phyloP scores from a whole-genome alignment of 1,140 invertebrate species.

The Bicyclus anynana region DNA sequence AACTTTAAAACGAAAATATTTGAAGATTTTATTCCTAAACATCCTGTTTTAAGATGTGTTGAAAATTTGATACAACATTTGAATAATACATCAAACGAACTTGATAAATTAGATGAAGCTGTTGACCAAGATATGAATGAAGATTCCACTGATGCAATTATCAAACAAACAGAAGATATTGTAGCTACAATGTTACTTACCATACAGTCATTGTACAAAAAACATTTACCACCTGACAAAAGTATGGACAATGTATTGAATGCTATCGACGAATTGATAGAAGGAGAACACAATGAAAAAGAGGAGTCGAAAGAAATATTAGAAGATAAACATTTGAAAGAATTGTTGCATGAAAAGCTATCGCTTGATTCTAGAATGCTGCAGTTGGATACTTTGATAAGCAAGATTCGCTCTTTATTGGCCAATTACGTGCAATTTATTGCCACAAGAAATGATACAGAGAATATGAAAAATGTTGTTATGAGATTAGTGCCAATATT shows the following conservation, averaged over 20 bases:
- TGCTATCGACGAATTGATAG: conserved; percentile 60
- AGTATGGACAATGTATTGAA: conserved; percentile 47
- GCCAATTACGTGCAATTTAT: conserved; percentile 43
- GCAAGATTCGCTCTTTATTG: conserved; percentile 40
- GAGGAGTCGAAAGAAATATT: conserved; percentile 68
- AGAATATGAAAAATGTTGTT: conserved; percentile 41
- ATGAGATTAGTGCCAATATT: conserved; percentile 82
- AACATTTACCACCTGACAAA: conserved; percentile 62
- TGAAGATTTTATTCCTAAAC: conserved; percentile 34
- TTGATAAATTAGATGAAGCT: conserved; percentile 39
- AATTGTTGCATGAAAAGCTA: conserved; percentile 80
- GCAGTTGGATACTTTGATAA: conserved; percentile 60
- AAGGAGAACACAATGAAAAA: conserved; percentile 58
- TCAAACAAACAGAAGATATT: conserved; percentile 76
- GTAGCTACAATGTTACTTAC: conserved; percentile 79
- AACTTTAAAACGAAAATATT: conserved; percentile 35
- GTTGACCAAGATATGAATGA: conserved; percentile 37
- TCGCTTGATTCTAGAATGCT: conserved; percentile 78
- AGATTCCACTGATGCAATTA: conserved; percentile 36
- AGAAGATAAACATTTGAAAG: conserved; percentile 81
- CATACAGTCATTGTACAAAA: conserved; percentile 85
- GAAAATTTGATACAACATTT: conserved; percentile 47
- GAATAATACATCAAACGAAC: conserved; percentile 31
- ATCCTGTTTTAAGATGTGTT: conserved; percentile 60
- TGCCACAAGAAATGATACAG: conserved; percentile 28